phyloP scores from a whole-genome alignment of 2,797 vertebrate genomes.

The Aulostomus chinensis region DNA sequence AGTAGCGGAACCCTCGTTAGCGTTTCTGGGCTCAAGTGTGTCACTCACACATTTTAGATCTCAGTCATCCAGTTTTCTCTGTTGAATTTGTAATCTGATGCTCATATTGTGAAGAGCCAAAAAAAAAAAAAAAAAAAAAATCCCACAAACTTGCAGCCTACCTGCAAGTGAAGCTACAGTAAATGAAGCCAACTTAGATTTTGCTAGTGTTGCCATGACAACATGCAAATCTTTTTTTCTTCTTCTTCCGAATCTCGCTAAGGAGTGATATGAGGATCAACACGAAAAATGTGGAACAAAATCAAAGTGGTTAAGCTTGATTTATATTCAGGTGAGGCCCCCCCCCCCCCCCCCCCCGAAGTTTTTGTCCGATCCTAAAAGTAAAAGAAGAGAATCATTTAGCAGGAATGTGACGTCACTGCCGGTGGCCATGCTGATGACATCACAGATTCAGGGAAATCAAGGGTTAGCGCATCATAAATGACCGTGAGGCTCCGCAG shows the following conservation, averaged over 20 bases:
- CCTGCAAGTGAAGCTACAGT: constrained; percentile 7
- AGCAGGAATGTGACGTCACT: neutral
- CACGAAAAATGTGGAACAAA: constrained; percentile 20
- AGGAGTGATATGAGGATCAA: constrained; percentile 14
- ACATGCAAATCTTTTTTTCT: constrained; percentile 21
- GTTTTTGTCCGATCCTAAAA: neutral
- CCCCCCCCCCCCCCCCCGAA: too few relatives aligned
- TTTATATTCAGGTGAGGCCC: constrained; percentile 19
- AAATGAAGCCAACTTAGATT: neutral
- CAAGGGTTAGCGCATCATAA: constrained; percentile 1
- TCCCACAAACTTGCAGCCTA: neutral
- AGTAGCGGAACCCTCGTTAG: too few relatives aligned
- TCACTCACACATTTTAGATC: too few relatives aligned
- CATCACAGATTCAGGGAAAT: constrained; percentile 3
- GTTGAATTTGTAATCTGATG: too few relatives aligned
- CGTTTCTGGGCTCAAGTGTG: too few relatives aligned
- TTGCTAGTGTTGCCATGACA: constrained; percentile 36
- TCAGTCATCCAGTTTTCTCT: too few relatives aligned
- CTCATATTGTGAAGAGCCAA: too few relatives aligned
- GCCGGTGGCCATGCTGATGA: neutral
- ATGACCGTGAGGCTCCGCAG: neutral
- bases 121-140: neutral
- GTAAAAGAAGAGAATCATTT: neutral
- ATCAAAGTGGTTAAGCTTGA: constrained; percentile 29
- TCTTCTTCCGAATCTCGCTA: too few relatives aligned